Percentiles rank a stretch among this genome's conserved stretches.
Conservation (phyloP, 2,888 invertebrate species). For the Rhaphigaster nebulosa region DNA sequence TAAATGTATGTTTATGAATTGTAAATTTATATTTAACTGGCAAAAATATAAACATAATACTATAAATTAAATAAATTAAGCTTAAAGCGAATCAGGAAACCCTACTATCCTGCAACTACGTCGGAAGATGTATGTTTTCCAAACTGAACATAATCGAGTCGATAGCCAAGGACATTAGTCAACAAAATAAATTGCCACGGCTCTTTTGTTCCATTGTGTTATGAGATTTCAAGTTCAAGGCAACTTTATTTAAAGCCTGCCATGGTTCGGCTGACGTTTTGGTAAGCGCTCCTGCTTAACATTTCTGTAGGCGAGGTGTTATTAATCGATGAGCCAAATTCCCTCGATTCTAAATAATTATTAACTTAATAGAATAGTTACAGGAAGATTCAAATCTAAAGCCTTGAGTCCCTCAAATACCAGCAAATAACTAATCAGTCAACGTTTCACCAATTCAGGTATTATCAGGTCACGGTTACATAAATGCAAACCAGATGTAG, state of each 20-base stretch:
- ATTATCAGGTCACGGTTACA: neutral
- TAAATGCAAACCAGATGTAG: too few relatives aligned
- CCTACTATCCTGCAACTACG: neutral
- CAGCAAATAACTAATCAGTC: too few relatives aligned
- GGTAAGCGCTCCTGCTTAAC: neutral
- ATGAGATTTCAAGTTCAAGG: conserved; percentile 18
- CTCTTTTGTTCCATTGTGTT: conserved; percentile 26
- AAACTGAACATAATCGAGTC: neutral
- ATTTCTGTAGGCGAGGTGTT: neutral
- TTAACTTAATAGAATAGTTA: neutral
- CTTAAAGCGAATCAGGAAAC: neutral
- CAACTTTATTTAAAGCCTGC: neutral
- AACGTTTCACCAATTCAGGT: neutral
- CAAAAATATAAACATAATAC: too few relatives aligned
- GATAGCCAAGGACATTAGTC: neutral
- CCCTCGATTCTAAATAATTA: neutral
- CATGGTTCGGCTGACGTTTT: neutral
- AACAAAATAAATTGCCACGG: conserved; percentile 30
- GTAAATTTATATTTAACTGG: too few relatives aligned
- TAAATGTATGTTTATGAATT: too few relatives aligned
- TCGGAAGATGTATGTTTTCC: neutral
- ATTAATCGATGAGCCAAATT: neutral
- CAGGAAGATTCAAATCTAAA: neutral
- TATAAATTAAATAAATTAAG: too few relatives aligned
- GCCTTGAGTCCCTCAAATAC: neutral